Evolutionary conservation across 2,797 vertebrate species (phyloP).

Genomic region (Cirrhinus mrigala): DNA sequence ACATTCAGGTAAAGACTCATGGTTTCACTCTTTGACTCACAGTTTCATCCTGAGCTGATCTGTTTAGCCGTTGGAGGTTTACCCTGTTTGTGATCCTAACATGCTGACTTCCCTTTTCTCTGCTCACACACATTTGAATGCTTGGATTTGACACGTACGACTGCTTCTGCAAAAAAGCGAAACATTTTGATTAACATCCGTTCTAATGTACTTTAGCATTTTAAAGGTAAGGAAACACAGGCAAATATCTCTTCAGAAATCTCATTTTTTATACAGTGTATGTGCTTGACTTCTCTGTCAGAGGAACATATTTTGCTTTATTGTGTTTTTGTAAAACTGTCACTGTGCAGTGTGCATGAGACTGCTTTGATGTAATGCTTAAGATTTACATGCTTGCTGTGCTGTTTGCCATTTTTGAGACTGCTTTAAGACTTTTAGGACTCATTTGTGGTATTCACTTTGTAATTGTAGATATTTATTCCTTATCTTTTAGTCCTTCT

Average conservation of each 20-base stretch:
- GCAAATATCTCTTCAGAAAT: not conserved
- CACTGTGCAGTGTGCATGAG: not conserved
- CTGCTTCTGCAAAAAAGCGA: conserved; percentile 10
- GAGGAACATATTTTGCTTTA: not conserved
- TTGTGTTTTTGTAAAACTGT: not conserved
- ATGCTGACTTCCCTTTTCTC: conserved; percentile 27
- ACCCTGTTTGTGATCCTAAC: not conserved
- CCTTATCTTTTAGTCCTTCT: not conserved
- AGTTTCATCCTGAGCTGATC: not conserved
- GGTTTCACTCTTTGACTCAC: not conserved
- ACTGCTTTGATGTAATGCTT: conserved; percentile 13
- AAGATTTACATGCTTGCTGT: not conserved
- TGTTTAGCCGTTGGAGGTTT: conserved; percentile 16
- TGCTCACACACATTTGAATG: not conserved
- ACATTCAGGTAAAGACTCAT: conserved; percentile 2
- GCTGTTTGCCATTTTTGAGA: not conserved
- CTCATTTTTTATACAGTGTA: not conserved
- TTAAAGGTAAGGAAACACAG: not conserved
- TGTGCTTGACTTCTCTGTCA: not conserved
- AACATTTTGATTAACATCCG: not conserved
- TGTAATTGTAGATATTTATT: not conserved
- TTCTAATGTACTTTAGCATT: not conserved
- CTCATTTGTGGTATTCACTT: not conserved
- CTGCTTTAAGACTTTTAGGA: not conserved
- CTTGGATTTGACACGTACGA: not conserved